A percentile compares a stretch with the other conserved stretches of the same genome.
phyloP scores from a whole-genome alignment of 2,113 vertebrate genomes.

The Colossoma macropomum region DNA sequence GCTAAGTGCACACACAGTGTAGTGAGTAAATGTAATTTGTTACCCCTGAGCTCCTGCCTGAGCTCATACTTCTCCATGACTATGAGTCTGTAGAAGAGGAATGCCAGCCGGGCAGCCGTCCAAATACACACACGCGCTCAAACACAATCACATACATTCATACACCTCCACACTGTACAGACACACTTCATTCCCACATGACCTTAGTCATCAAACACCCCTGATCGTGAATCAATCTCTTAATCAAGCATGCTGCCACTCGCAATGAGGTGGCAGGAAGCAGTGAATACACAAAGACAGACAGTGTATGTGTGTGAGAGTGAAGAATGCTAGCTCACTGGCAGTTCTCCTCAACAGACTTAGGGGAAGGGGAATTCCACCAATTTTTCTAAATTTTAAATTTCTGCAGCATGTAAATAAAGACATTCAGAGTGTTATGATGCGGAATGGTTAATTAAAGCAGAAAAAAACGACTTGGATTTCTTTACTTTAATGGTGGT shows the following conservation, averaged over 20 bases:
- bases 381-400: too few relatives aligned
- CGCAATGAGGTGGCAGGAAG: slow-evolving; percentile 45
- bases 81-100: slow-evolving; percentile 43
- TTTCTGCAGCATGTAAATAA: too few relatives aligned
- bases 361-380: too few relatives aligned
- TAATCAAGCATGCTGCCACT: slow-evolving; percentile 46
- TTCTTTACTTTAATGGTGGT: too few relatives aligned
- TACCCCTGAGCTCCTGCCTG: not conserved
- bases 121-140: slow-evolving; percentile 37
- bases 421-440: too few relatives aligned
- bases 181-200: slow-evolving; percentile 24
- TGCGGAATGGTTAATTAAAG: too few relatives aligned
- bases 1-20: slow-evolving; percentile 9
- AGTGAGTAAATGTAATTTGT: slow-evolving; percentile 35
- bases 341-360: too few relatives aligned
- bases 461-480: too few relatives aligned
- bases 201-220: slow-evolving; percentile 29
- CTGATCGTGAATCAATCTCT: slow-evolving; percentile 36
- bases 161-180: not conserved
- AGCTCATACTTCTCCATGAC: slow-evolving; percentile 27
- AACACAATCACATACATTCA: slow-evolving; percentile 32
- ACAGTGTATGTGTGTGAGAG: slow-evolving; percentile 23
- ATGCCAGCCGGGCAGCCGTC: slow-evolving; percentile 26
- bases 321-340: too few relatives aligned
- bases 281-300: slow-evolving; percentile 17